These are phyloP conservation scores for Rhinolophus sinicus DNA, from an alignment of 2,113 vertebrate genomes.

Conservation along the genomic window DNA sequence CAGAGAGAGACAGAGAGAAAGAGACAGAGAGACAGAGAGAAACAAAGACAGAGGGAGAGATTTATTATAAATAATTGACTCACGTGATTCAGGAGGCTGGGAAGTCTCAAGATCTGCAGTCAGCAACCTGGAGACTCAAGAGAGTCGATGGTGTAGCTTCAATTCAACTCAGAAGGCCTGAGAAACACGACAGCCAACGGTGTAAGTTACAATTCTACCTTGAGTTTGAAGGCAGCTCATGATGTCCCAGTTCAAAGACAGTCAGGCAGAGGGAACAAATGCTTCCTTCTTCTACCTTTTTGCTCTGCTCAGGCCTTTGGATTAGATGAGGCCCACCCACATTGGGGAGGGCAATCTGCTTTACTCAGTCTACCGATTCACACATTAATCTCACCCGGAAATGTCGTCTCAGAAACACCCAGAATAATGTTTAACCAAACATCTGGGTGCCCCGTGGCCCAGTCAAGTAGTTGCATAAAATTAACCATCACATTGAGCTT, in stretches of 20 bases:
- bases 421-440: too few relatives aligned
- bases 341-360: background rate
- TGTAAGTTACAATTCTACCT: background rate
- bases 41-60: background rate
- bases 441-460: background rate
- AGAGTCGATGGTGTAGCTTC: accelerated
- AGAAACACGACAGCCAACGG: background rate
- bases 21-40: background rate
- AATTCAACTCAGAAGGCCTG: background rate
- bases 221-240: background rate
- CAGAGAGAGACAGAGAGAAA: background rate
- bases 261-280: background rate
- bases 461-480: background rate
- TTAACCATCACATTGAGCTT: background rate
- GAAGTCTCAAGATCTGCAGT: background rate
- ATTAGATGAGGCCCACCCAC: background rate
- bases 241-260: background rate
- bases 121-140: background rate
- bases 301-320: background rate
- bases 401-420: background rate
- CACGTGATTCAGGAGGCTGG: background rate
- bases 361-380: background rate
- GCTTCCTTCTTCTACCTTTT: background rate
- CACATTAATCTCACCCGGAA: background rate
- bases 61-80: background rate